Evolutionary conservation across 2,888 invertebrate genomes (phyloP).

Genomic region (Hydriomena furcata): DNA sequence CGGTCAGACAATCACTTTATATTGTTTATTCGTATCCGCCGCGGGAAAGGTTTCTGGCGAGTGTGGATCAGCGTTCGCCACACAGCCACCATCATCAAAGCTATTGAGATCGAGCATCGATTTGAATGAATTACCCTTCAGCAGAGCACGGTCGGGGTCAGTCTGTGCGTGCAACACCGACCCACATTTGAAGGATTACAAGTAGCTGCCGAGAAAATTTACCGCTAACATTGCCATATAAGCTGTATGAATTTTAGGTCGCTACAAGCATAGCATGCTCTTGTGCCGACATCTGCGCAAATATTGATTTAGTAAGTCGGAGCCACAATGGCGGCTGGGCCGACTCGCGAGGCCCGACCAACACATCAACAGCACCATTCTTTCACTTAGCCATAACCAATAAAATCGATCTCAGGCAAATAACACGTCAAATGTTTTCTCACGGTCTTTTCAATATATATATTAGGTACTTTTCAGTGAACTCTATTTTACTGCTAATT

Average conservation of each 20-base stretch:
- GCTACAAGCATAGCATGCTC: slow-evolving; percentile 80
- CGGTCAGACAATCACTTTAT: background rate
- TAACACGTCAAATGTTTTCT: slow-evolving; percentile 46
- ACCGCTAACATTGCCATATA: slow-evolving; percentile 83
- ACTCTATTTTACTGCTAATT: background rate
- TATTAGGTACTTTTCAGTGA: slow-evolving; percentile 14
- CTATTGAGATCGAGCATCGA: slow-evolving; percentile 51
- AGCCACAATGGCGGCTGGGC: slow-evolving; percentile 66
- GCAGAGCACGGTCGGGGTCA: slow-evolving; percentile 68
- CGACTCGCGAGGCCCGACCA: slow-evolving; percentile 38
- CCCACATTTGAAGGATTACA: slow-evolving; percentile 82
- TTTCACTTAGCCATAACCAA: slow-evolving; percentile 48
- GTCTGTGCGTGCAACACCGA: slow-evolving; percentile 77
- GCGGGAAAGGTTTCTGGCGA: background rate
- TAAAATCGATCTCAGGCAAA: slow-evolving; percentile 53
- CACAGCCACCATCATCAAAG: slow-evolving; percentile 38
- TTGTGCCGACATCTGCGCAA: slow-evolving; percentile 82
- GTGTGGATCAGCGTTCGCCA: slow-evolving; percentile 10
- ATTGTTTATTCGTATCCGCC: background rate
- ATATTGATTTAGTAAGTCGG: slow-evolving; percentile 83
- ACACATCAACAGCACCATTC: slow-evolving; percentile 49
- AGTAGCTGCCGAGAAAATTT: slow-evolving; percentile 82
- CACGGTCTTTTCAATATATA: slow-evolving; percentile 38
- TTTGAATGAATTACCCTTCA: slow-evolving; percentile 74
- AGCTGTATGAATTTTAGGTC: slow-evolving; percentile 83